These are phyloP conservation scores for Prorops nasuta DNA, from an alignment of 1,140 invertebrate genomes.

Conservation along the genomic window DNA sequence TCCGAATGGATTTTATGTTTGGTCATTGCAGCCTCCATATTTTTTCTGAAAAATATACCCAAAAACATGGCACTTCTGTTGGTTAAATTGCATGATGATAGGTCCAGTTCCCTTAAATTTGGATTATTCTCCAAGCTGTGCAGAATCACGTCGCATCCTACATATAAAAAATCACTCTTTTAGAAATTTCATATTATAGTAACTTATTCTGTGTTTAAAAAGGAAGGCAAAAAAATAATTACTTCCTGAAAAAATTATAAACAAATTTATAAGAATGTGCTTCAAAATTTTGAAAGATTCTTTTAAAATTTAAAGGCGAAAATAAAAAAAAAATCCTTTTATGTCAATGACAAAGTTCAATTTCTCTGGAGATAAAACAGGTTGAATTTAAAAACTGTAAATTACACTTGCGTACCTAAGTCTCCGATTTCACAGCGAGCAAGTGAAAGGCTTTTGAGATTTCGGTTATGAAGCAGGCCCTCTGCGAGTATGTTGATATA, in stretches of 20 bases:
- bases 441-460: slow-evolving; percentile 16
- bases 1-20: slow-evolving; percentile 17
- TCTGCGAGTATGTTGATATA: slow-evolving; percentile 22
- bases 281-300: too few species aligned
- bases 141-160: slow-evolving; percentile 26
- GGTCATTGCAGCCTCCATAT: slow-evolving; percentile 17
- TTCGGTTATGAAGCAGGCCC: slow-evolving; percentile 20
- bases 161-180: background rate
- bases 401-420: too few species aligned
- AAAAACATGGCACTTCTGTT: slow-evolving; percentile 15
- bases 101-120: slow-evolving; percentile 14
- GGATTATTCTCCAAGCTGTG: slow-evolving; percentile 12
- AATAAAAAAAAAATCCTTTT: too few species aligned
- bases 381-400: too few species aligned
- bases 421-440: slow-evolving; percentile 24
- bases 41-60: slow-evolving; percentile 24
- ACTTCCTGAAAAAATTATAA: background rate
- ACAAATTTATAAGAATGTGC: too few species aligned
- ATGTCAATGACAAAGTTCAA: too few species aligned
- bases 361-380: too few species aligned
- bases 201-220: background rate
- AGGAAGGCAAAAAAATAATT: background rate
- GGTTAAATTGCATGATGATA: slow-evolving; percentile 23
- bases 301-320: background rate
- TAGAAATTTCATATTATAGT: too few species aligned